Conservation (phyloP, 2,888 invertebrate genomes). For the Caenorhabditis imperialis region DNA sequence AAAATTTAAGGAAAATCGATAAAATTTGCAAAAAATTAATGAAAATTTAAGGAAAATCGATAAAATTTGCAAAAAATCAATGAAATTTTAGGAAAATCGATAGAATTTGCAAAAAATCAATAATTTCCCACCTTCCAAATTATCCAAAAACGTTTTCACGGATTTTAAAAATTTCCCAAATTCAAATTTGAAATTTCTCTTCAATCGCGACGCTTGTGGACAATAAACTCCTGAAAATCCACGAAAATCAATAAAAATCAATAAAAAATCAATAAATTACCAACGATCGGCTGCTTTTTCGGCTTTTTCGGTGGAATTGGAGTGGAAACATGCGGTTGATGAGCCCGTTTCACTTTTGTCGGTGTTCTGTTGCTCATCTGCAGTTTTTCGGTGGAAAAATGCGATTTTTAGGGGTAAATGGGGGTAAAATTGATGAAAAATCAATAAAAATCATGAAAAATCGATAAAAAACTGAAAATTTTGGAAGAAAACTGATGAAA, state of each 20-base stretch:
- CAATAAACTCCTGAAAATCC: conserved; percentile 18
- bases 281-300: not conserved
- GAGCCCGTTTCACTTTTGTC: conserved; percentile 14
- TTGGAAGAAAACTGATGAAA: no score
- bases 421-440: no score
- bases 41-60: not conserved
- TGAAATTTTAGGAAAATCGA: not conserved
- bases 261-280: not conserved
- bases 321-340: not conserved
- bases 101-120: not conserved
- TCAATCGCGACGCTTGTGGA: conserved; percentile 18
- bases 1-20: not conserved
- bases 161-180: conserved; percentile 29
- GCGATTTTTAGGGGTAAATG: no score
- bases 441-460: no score
- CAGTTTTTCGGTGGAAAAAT: no score
- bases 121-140: conserved; percentile 21
- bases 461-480: no score
- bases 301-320: conserved; percentile 7
- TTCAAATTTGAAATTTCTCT: conserved; percentile 13
- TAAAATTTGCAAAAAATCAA: not conserved
- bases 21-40: not conserved
- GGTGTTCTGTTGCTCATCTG: conserved; percentile 25
- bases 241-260: no score
- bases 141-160: conserved; percentile 8